Base-by-base conservation (phyloP, 2,797 vertebrate genomes). In the Sparus aurata region DNA sequence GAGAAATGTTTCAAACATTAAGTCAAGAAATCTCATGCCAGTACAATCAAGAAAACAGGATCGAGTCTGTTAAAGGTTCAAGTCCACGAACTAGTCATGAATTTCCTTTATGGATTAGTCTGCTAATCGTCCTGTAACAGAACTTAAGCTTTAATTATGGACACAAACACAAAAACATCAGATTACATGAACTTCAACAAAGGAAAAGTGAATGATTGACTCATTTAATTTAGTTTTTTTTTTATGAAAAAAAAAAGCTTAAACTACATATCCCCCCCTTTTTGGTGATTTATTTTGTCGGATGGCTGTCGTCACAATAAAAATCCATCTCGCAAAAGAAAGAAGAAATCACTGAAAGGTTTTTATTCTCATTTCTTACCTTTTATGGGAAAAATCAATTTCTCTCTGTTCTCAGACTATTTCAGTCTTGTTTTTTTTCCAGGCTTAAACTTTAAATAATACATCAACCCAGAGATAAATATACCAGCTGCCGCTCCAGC, bases 401-500 rank as follows among this genome's bases (percentile, higher is more conserved):
- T 58, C 7, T 30, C 3, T 23, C 46, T 20, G 2, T 8, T 17
- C 16, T 52, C 34, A 16, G 12, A 13, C 46, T 34, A 23, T 23
- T 50, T 20, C 7, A 5, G 25, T 22, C 25, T 16, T 11, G 7
- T 27, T 27, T 27, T 27, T 22, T 23, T 12, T 5, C 1, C 30
- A 6, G 27, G 5, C 18, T 54, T 30, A 4, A 43, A 25, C 20
- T 10, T 25, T 20, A 30, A 57, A 30, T 34, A 30, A 49, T 7
- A 6, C 2, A 20, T 46, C 1, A 5, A 34, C 47, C 34, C 41
- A 41, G 38, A 41, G 43, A 45, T 17, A 22, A 53, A 49, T 15
- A 46, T 1, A 47, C 2, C 57, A 12, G 50, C 69, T 50, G 76
- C 69, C 46, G 76, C 63, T 72, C 27, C n/a, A 3, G 55, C 46